phyloP scores from a whole-genome alignment of 2,113 vertebrate genomes.

The Telmatochromis bifrenatus region DNA sequence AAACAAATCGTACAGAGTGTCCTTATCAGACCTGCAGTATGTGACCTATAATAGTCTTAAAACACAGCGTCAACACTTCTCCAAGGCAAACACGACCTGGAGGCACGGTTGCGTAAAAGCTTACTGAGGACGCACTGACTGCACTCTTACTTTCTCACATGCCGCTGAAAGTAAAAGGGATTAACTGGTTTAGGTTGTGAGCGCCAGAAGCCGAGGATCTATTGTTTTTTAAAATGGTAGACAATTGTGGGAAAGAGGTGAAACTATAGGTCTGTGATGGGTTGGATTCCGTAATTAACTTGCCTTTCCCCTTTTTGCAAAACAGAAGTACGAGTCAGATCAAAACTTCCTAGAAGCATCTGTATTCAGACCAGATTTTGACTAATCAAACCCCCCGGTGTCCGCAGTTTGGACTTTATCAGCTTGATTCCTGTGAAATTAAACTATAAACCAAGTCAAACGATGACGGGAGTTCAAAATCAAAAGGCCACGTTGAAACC shows the following conservation, averaged over 20 bases:
- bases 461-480: neutral
- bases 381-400: neutral
- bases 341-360: neutral
- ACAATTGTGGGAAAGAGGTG: neutral
- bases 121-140: constrained; percentile 7
- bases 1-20: neutral
- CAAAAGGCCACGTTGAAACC: neutral
- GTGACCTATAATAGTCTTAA: neutral
- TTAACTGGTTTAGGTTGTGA: constrained; percentile 26
- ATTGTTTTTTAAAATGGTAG: neutral
- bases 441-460: neutral
- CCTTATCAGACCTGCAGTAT: constrained; percentile 4
- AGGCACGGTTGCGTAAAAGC: neutral
- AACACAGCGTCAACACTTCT: neutral
- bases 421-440: neutral
- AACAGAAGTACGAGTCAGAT: neutral
- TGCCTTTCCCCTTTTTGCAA: neutral
- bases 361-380: neutral
- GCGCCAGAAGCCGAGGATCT: neutral
- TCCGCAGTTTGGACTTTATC: neutral
- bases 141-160: constrained; percentile 44
- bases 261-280: neutral
- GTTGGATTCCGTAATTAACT: neutral
- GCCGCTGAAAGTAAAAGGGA: constrained; percentile 39
- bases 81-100: neutral